Percentiles rank a stretch among this genome's conserved stretches.
phyloP scores from a whole-genome alignment of 2,113 vertebrate species.

The Nyctereutes procyonoides region DNA sequence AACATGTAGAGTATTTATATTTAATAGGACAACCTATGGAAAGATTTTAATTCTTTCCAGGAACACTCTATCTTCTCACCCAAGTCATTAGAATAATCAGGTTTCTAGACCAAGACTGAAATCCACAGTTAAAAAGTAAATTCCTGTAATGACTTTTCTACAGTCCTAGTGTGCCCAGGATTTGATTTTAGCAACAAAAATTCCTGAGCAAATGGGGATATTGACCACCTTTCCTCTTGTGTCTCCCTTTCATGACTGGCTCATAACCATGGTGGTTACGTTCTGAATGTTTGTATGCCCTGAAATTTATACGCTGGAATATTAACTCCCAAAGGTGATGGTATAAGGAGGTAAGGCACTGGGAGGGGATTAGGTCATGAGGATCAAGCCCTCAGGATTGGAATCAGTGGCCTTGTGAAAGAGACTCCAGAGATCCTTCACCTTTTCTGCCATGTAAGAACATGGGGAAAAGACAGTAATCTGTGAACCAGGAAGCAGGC shows the following conservation, averaged over 20 bases:
- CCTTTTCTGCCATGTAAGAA: neutral
- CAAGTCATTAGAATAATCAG: neutral
- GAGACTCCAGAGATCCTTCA: neutral
- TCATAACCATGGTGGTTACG: neutral
- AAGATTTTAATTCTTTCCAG: neutral
- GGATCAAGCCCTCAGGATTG: neutral
- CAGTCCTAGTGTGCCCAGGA: neutral
- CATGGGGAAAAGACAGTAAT: neutral
- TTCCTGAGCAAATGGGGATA: neutral
- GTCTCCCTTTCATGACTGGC: neutral
- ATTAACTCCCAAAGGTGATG: neutral
- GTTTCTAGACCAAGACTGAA: neutral
- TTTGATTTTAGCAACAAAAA: neutral
- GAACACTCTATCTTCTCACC: neutral
- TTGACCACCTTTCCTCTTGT: neutral
- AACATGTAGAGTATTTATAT: neutral
- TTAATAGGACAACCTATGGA: neutral
- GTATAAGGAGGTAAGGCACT: neutral
- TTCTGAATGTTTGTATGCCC: neutral
- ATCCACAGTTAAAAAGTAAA: neutral
- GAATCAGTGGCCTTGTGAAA: neutral
- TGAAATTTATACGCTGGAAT: neutral
- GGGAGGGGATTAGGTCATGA: neutral
- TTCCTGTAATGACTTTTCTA: neutral
- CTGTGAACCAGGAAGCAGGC: neutral